Percentiles rank a stretch among this genome's conserved stretches.
Conservation (phyloP, 2,888 invertebrate species). For the Archips crataeganus region DNA sequence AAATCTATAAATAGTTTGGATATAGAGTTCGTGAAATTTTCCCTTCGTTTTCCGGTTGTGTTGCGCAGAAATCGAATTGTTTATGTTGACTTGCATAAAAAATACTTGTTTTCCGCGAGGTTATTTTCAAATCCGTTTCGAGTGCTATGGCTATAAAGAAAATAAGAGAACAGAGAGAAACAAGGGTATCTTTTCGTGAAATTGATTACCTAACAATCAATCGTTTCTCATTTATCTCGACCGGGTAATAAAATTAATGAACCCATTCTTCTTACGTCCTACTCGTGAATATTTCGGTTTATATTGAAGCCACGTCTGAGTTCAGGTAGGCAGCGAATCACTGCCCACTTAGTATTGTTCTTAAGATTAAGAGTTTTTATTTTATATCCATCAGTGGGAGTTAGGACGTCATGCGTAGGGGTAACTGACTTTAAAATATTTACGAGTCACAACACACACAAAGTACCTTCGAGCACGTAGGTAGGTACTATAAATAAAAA, state of each 20-base stretch:
- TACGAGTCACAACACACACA: slow-evolving; percentile 14
- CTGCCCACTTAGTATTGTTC: slow-evolving; percentile 38
- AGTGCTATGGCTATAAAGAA: not conserved
- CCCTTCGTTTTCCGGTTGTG: slow-evolving; percentile 7
- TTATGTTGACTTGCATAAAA: not conserved
- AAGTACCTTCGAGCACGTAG: not conserved
- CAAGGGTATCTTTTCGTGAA: not conserved
- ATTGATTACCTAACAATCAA: not conserved
- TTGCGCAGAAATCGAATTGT: not conserved
- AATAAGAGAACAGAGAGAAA: not conserved
- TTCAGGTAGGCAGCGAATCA: slow-evolving; percentile 18
- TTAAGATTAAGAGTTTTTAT: slow-evolving; percentile 29
- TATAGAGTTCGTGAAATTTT: slow-evolving; percentile 1
- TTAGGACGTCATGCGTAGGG: slow-evolving; percentile 1
- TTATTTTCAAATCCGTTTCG: not conserved
- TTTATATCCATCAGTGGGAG: slow-evolving; percentile 26
- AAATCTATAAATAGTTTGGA: slow-evolving; percentile 15
- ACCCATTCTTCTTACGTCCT: slow-evolving; percentile 29
- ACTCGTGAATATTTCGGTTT: slow-evolving; percentile 23
- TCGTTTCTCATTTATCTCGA: slow-evolving; percentile 9
- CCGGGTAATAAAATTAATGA: slow-evolving; percentile 28
- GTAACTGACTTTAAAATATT: slow-evolving; percentile 23
- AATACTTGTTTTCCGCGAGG: not conserved
- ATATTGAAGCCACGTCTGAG: slow-evolving; percentile 9
- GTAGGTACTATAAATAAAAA: not conserved